phyloP scores from a whole-genome alignment of 2,888 invertebrate genomes.

The Phortica okadai region DNA sequence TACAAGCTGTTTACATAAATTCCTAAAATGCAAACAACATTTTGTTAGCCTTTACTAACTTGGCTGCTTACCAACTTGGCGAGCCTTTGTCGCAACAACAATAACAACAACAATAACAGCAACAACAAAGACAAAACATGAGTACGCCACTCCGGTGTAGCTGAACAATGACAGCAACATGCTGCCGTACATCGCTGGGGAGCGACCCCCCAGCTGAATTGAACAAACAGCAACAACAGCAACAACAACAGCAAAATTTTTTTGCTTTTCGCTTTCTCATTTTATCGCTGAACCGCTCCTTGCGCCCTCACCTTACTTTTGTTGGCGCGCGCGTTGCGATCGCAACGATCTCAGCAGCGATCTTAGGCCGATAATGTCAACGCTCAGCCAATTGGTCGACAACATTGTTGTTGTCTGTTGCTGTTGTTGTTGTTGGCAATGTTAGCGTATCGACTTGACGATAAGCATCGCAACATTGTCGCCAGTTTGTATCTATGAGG shows the following conservation, averaged over 20 bases:
- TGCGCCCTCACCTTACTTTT: not conserved
- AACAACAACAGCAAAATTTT: not conserved
- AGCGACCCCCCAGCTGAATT: conserved; percentile 33
- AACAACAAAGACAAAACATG: not conserved
- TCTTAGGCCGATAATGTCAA: conserved; percentile 68
- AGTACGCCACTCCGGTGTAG: conserved; percentile 4
- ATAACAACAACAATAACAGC: no score
- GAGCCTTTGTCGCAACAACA: not conserved
- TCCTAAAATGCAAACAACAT: conserved; percentile 73
- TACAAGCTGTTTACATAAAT: conserved; percentile 73
- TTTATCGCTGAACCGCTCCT: not conserved
- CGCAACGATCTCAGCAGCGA: conserved; percentile 53
- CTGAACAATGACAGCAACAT: conserved; percentile 67
- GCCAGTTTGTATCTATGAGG: conserved; percentile 59
- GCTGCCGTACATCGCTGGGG: conserved; percentile 50
- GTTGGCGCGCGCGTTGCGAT: conserved; percentile 58
- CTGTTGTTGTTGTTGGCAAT: conserved; percentile 31
- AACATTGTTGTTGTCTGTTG: conserved; percentile 61
- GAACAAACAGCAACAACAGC: not conserved
- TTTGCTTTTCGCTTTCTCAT: not conserved
- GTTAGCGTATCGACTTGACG: conserved; percentile 51
- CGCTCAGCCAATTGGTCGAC: conserved; percentile 71
- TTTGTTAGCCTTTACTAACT: conserved; percentile 38
- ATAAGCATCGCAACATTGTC: conserved; percentile 57
- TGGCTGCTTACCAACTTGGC: not conserved